Conservation (phyloP, 1,140 invertebrate genomes). For the Sogatella furcifera region DNA sequence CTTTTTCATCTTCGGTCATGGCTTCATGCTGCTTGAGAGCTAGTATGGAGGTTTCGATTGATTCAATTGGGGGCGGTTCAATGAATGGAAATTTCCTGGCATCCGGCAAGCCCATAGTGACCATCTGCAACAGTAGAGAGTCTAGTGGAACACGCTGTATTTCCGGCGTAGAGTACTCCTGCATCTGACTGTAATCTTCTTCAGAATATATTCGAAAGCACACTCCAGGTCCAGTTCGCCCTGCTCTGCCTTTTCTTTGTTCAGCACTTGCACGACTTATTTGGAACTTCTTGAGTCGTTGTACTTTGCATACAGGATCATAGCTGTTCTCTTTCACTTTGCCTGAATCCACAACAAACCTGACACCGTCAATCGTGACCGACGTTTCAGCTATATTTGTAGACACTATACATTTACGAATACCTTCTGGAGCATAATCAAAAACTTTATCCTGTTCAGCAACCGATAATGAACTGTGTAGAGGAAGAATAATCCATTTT, state of each 20-base stretch:
- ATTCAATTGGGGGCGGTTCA: conserved; percentile 71
- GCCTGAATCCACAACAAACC: conserved; percentile 95
- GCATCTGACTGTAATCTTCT: conserved; percentile 66
- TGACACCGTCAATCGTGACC: conserved; percentile 95
- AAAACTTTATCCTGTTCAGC: conserved; percentile 97
- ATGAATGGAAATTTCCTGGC: conserved; percentile 91
- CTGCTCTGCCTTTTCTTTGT: conserved; percentile 91
- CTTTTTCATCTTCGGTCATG: conserved; percentile 64
- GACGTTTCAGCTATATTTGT: conserved; percentile 99
- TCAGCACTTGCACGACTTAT: conserved; percentile 95
- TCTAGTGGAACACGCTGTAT: conserved; percentile 87
- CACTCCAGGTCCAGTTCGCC: conserved; percentile 54
- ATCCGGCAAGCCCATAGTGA: conserved; percentile 86
- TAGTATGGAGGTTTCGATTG: conserved; percentile 76
- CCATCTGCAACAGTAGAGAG: conserved; percentile 86
- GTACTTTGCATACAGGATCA: conserved; percentile 79
- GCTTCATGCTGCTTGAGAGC: conserved; percentile 84
- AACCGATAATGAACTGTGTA: conserved; percentile 88
- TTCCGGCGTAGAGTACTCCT: conserved; percentile 78
- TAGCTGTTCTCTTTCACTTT: conserved; percentile 98
- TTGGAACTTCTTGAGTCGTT: conserved; percentile 86
- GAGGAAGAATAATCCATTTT: conserved; percentile 88
- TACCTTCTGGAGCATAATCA: conserved; percentile 88
- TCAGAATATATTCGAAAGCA: conserved; percentile 79
- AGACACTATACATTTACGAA: conserved; percentile 93